A percentile compares a stretch with the other conserved stretches of the same genome.
These are phyloP conservation scores for Centruroides sculpturatus DNA, from an alignment of 1,140 invertebrate species.

Conservation along the genomic window DNA sequence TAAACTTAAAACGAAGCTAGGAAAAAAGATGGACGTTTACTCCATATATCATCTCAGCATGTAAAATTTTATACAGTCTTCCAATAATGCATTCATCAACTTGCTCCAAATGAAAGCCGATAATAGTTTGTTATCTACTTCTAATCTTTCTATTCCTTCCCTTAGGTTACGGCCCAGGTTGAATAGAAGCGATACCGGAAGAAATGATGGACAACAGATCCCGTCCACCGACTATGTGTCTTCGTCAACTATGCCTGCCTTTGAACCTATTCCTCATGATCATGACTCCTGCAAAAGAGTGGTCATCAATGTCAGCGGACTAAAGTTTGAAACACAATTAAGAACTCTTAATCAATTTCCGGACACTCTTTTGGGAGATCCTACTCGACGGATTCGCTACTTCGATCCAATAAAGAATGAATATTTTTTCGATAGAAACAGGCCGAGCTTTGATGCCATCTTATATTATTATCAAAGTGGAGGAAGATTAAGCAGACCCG, in stretches of 20 bases:
- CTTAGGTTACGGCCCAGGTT: constrained; percentile 92
- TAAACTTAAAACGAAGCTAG: too few relatives aligned
- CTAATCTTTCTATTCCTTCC: not conserved
- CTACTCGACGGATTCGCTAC: constrained; percentile 38
- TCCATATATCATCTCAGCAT: too few relatives aligned
- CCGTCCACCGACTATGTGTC: not conserved
- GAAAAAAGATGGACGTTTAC: too few relatives aligned
- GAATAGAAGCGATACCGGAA: constrained; percentile 75
- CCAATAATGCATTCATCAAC: too few relatives aligned
- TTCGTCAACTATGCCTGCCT: constrained; percentile 28
- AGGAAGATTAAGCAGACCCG: constrained; percentile 84
- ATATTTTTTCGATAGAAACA: constrained; percentile 99
- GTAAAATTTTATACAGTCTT: too few relatives aligned
- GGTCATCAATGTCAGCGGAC: constrained; percentile 95
- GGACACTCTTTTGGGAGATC: constrained; percentile 78
- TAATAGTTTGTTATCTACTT: too few relatives aligned
- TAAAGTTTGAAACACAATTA: constrained; percentile 96
- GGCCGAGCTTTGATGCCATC: constrained; percentile 95
- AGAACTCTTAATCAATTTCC: constrained; percentile 97
- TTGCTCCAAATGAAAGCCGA: too few relatives aligned
- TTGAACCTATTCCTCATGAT: constrained; percentile 92
- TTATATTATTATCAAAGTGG: constrained; percentile 99
- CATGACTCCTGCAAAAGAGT: constrained; percentile 94
- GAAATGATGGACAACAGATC: constrained; percentile 43
- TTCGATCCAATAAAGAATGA: constrained; percentile 97